Evolutionary conservation across 2,888 invertebrate genomes (phyloP).

Genomic region (Lasius fuliginosus): DNA sequence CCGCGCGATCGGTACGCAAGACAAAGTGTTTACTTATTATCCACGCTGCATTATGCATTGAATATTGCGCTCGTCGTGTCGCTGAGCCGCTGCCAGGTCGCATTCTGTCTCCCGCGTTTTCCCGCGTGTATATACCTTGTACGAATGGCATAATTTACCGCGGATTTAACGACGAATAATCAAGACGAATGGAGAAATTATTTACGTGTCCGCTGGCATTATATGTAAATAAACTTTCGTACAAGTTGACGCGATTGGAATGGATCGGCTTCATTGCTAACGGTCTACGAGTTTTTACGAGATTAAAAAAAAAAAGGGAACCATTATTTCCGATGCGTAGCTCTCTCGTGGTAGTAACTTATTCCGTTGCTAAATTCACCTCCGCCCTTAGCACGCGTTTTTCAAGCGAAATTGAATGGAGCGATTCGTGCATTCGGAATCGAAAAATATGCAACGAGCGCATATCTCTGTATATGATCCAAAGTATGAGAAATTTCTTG

Average conservation of each 20-base stretch:
- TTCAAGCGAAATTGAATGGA: not conserved
- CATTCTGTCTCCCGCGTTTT: slow-evolving; percentile 23
- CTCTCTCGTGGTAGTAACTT: slow-evolving; percentile 61
- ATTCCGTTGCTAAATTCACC: slow-evolving; percentile 66
- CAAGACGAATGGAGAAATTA: slow-evolving; percentile 42
- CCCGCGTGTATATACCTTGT: slow-evolving; percentile 3
- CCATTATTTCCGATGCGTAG: slow-evolving; percentile 45
- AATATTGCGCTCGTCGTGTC: slow-evolving; percentile 21
- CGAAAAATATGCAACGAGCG: not conserved
- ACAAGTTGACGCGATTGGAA: slow-evolving; percentile 64
- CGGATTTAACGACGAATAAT: slow-evolving; percentile 41
- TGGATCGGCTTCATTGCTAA: slow-evolving; percentile 70
- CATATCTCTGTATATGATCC: not conserved
- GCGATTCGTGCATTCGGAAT: not conserved
- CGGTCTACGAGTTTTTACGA: slow-evolving; percentile 47
- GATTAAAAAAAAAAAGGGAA: not conserved
- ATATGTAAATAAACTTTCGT: slow-evolving; percentile 62
- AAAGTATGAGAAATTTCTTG: not conserved
- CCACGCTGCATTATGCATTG: slow-evolving; percentile 55
- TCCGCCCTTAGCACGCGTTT: slow-evolving; percentile 18
- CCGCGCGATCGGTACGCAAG: slow-evolving; percentile 38
- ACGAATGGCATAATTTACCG: slow-evolving; percentile 58
- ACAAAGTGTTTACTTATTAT: slow-evolving; percentile 60
- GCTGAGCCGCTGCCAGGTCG: slow-evolving; percentile 4
- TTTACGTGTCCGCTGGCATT: slow-evolving; percentile 12